Evolutionary conservation across 2,888 invertebrate genomes (phyloP).

Genomic region (Andricus curvator): DNA sequence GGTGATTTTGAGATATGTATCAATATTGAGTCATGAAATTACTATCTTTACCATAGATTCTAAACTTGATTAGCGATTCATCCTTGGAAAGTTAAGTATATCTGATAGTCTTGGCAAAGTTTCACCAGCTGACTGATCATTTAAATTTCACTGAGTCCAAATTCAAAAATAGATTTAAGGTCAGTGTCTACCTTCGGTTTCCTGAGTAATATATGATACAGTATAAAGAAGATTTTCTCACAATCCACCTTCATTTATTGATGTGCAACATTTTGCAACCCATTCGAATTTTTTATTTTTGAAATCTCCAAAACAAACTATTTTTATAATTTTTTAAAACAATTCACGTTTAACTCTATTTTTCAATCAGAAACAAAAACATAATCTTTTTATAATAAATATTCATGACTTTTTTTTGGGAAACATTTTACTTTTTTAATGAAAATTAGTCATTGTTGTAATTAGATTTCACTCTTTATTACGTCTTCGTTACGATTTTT

Average conservation of each 20-base stretch:
- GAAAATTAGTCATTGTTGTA: too few relatives aligned
- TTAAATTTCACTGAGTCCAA: slow-evolving; percentile 1
- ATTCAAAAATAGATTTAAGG: slow-evolving; percentile 18
- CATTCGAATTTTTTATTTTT: background rate
- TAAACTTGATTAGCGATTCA: background rate
- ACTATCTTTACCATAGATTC: slow-evolving; percentile 10
- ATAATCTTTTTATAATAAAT: too few relatives aligned
- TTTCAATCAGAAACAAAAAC: too few relatives aligned
- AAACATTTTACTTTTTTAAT: too few relatives aligned
- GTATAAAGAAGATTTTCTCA: background rate
- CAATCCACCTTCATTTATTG: background rate
- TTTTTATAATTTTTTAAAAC: too few relatives aligned
- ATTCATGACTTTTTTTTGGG: too few relatives aligned
- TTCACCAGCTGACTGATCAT: slow-evolving; percentile 10
- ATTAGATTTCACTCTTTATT: too few relatives aligned
- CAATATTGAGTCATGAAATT: background rate
- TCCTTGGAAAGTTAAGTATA: slow-evolving; percentile 5
- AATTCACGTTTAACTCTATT: too few relatives aligned
- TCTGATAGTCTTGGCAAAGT: slow-evolving; percentile 10
- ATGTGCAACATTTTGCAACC: background rate
- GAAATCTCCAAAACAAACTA: background rate
- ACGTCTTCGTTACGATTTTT: too few relatives aligned
- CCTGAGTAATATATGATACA: background rate
- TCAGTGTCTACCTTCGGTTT: slow-evolving; percentile 7
- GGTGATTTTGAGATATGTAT: too few relatives aligned